These are phyloP conservation scores for Drosophila subpulchrella DNA, from an alignment of 1,140 invertebrate species.

Conservation along the genomic window DNA sequence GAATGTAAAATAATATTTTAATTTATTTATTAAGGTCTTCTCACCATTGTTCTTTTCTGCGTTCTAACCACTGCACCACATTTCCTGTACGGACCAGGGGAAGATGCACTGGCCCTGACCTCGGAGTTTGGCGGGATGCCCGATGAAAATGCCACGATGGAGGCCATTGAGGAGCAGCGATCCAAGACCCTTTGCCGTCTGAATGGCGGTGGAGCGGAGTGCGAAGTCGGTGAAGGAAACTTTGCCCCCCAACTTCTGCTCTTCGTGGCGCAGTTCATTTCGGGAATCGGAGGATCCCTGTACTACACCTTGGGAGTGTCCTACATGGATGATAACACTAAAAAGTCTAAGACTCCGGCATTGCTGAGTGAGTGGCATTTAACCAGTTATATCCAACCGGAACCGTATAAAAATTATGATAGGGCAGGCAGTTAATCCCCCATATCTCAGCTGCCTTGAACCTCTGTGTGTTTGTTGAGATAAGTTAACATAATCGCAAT, in stretches of 20 bases:
- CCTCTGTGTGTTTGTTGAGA: background rate
- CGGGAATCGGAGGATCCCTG: conserved; percentile 88
- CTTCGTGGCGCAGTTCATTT: conserved; percentile 88
- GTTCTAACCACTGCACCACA: conserved; percentile 90
- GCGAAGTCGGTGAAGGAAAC: conserved; percentile 86
- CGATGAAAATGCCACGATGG: conserved; percentile 80
- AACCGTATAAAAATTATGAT: background rate
- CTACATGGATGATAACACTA: conserved; percentile 90
- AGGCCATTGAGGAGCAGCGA: conserved; percentile 75
- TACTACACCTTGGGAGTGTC: conserved; percentile 89
- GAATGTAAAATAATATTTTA: no score
- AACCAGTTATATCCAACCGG: background rate
- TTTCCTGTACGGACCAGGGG: conserved; percentile 89
- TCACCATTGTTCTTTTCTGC: conserved; percentile 89
- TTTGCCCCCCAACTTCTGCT: conserved; percentile 87
- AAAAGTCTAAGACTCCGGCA: conserved; percentile 89
- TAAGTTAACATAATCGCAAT: background rate
- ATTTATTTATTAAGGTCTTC: conserved; percentile 85
- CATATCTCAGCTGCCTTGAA: background rate
- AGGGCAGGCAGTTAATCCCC: conserved; percentile 3
- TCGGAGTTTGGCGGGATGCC: conserved; percentile 86
- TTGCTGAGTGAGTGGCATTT: conserved; percentile 86
- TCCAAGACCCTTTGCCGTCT: conserved; percentile 83
- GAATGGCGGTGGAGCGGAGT: conserved; percentile 83
- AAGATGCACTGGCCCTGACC: conserved; percentile 88